Conservation (phyloP, 2,113 vertebrate genomes). For the Anolis sagrei region DNA sequence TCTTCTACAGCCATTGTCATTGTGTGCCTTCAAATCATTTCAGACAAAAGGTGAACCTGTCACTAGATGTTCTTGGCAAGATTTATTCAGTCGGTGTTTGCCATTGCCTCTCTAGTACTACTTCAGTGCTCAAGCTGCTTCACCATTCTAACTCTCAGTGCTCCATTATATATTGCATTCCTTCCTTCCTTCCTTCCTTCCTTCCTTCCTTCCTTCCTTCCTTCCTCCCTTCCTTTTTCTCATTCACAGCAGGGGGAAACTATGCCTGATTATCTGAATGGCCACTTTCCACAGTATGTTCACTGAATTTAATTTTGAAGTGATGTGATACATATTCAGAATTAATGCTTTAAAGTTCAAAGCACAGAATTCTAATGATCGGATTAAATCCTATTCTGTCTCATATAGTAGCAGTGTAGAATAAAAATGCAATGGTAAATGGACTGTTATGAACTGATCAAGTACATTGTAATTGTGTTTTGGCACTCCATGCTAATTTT, state of each 20-base stretch:
- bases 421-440: conserved; percentile 63
- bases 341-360: conserved; percentile 62
- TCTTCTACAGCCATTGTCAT: not conserved
- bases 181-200: not conserved
- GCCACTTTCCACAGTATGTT: conserved; percentile 61
- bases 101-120: too few species aligned
- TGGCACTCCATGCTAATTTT: conserved; percentile 40
- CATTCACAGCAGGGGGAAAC: not conserved
- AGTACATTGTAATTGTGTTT: conserved; percentile 47
- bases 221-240: not conserved
- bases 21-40: not conserved
- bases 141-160: too few species aligned
- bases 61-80: too few species aligned
- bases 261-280: conserved; percentile 50
- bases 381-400: conserved; percentile 52
- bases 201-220: not conserved
- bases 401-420: conserved; percentile 53
- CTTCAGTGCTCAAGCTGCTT: too few species aligned
- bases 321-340: conserved; percentile 66
- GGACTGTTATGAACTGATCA: conserved; percentile 61
- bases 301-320: conserved; percentile 49
- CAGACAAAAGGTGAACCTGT: too few species aligned
- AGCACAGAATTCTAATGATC: conserved; percentile 54
- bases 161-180: too few species aligned
- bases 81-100: too few species aligned